A percentile compares a stretch with the other conserved stretches of the same genome.
These are phyloP conservation scores for Remorina albescens DNA, from an alignment of 2,797 vertebrate species.

Conservation along the genomic window DNA sequence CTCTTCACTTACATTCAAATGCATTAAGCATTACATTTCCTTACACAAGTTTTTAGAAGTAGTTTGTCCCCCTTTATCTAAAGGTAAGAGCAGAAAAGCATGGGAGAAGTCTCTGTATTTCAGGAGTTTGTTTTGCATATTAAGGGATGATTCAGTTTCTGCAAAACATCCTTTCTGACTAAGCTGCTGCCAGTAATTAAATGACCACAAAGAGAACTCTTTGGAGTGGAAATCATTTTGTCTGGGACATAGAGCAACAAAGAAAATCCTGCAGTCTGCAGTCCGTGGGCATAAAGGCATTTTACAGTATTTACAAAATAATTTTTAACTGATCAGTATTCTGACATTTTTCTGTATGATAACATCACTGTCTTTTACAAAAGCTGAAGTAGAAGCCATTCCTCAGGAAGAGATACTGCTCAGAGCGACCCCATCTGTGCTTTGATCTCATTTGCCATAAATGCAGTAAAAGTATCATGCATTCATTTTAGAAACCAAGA, in stretches of 20 bases:
- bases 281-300: neutral
- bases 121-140: neutral
- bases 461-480: conserved; percentile 23
- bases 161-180: neutral
- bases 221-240: neutral
- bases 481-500: conserved; percentile 23
- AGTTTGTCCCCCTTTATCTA: neutral
- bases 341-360: neutral
- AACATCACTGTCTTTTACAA: neutral
- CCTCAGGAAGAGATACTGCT: neutral
- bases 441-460: conserved; percentile 14
- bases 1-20: neutral
- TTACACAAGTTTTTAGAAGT: conserved; percentile 3
- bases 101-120: neutral
- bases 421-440: neutral
- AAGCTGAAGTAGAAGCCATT: neutral
- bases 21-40: neutral
- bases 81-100: no score
- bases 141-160: neutral
- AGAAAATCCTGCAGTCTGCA: neutral
- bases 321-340: neutral
- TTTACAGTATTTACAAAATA: neutral
- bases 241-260: neutral
- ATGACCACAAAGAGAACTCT: neutral
- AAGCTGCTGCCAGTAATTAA: neutral